Conservation (phyloP, 2,797 vertebrate species). For the Manis pentadactyla region DNA sequence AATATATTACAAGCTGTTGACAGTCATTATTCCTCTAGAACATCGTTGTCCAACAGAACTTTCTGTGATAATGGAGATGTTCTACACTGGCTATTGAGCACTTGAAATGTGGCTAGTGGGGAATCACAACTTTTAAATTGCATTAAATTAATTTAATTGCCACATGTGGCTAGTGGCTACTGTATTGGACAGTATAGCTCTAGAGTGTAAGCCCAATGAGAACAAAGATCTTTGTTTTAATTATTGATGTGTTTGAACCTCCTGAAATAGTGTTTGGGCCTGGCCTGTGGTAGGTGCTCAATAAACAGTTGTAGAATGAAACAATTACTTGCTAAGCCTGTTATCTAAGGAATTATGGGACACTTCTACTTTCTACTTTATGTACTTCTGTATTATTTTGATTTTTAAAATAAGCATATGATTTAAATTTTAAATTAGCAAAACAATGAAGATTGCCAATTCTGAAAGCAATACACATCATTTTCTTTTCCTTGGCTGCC, state of each 20-base stretch:
- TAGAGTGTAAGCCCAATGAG: background rate
- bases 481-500: background rate
- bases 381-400: background rate
- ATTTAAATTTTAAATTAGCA: background rate
- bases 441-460: background rate
- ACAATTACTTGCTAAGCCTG: background rate
- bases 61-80: background rate
- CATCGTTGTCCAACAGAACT: background rate
- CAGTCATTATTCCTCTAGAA: background rate
- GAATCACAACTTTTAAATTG: background rate
- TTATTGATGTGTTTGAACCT: background rate
- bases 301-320: background rate
- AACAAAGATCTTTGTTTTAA: conserved; percentile 23
- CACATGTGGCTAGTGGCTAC: background rate
- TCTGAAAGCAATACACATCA: background rate
- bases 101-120: background rate
- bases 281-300: background rate
- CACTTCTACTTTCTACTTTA: background rate
- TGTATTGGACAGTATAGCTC: background rate
- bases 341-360: background rate
- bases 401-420: conserved; percentile 10
- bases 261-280: background rate
- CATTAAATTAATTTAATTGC: background rate
- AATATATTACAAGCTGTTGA: background rate
- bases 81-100: background rate